Base-by-base conservation (phyloP, 53 echinoderm and acorn worm genomes). In the Paracentrotus lividus region DNA sequence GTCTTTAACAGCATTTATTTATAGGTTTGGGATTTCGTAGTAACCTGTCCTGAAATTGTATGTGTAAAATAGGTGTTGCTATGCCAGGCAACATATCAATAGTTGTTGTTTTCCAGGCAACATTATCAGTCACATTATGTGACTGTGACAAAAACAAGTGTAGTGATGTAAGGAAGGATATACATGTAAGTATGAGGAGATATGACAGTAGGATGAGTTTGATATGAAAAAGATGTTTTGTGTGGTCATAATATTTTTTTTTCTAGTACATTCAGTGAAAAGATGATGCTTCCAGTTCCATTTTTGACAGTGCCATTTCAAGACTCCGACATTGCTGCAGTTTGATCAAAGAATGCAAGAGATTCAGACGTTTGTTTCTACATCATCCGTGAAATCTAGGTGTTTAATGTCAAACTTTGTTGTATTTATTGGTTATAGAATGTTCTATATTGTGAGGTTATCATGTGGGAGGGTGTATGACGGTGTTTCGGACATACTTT, bases 231-330 rank as follows among this genome's bases (percentile, higher is more conserved):
- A 61, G 0, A 16, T 27, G 61, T 57, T 57, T 57, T 61, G 61
- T 61, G 6, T 26, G 61, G 61, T 61, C 61, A 61, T 26, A 61
- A 57, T 26, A 5, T 1, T 55, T 88, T 89, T 89, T 89, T 65
- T 59, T 60, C 60, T 89, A 59, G 89, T 89, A 89, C 89, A 89
- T 89, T 89, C 89, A 64, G 89, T 89, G 89, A 89, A 65, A 81
- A 56, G 89, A 61, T 44, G 64, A 90, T 90, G 90, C 90, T 90
- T 90, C 90, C 90, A 90, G n/a, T n/a, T n/a, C n/a, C n/a, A n/a
- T n/a, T n/a, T n/a, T 65, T 89, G 43, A 56, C 47, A 64, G 89
- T 89, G 89, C 89, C 89, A 89, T 89, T 57, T 88, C 57, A 55
- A 38, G 57, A 43, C 42, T 64, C 64, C 89, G 29, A 64, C 21